Evolutionary conservation across 1,140 invertebrate genomes (phyloP).

Genomic region (Listronotus bonariensis): DNA sequence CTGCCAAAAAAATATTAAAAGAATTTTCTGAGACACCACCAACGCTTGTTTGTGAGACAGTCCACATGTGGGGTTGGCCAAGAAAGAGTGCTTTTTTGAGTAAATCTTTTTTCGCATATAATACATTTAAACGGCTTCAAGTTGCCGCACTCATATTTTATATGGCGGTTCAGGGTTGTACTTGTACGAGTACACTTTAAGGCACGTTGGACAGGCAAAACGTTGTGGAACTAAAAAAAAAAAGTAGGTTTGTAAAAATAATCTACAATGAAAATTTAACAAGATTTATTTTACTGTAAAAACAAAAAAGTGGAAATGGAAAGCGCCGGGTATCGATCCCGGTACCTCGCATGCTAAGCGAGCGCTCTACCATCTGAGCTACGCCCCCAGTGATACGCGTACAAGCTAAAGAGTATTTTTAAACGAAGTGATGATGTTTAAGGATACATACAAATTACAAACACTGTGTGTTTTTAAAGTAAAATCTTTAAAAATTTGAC

Average conservation of each 20-base stretch:
- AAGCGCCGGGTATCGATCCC: conserved; percentile 52
- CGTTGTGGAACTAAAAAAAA: conserved; percentile 16
- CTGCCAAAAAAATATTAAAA: too few species aligned
- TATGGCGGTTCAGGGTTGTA: conserved; percentile 31
- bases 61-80: neutral
- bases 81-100: conserved; percentile 23
- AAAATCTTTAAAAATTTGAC: too few species aligned
- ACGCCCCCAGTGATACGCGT: conserved; percentile 36
- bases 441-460: too few species aligned
- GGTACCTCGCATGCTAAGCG: conserved; percentile 54
- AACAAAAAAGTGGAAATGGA: too few species aligned
- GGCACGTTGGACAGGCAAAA: conserved; percentile 20
- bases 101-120: conserved; percentile 28
- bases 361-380: conserved; percentile 54
- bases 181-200: conserved; percentile 20
- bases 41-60: conserved; percentile 5
- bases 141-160: conserved; percentile 33
- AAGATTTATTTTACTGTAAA: neutral
- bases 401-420: too few species aligned
- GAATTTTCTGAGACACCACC: too few species aligned
- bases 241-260: too few species aligned
- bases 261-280: neutral
- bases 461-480: too few species aligned
- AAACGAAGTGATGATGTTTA: too few species aligned
- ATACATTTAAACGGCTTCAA: conserved; percentile 24